Evolutionary conservation across 2,888 invertebrate species (phyloP), one percentile per base, ranked within the genome.

Genomic region (Pyrgus malvae): DNA sequence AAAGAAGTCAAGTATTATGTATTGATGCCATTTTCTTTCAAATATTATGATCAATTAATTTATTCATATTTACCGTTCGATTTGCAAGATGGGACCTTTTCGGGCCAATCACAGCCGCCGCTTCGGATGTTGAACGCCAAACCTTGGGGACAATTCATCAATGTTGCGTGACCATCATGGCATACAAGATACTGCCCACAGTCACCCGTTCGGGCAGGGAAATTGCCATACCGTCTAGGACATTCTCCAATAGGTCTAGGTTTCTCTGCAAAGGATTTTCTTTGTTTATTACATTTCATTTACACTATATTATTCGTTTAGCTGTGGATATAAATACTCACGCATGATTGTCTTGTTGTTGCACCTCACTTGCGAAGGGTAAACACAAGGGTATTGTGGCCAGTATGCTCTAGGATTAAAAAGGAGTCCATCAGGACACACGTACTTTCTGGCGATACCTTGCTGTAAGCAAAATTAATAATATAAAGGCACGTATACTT

Each of bases 291-390:
- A 7, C 35, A 37, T 2, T 17, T 1, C 12, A 12, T 33, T 33
- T 6, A 12, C 6, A 23, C 3, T 23, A 23, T 3, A 23, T 23
- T 4, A 23, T 4, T 23, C 6, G 6, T 23, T 4, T 4, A 4
- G 23, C 6, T 23, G 3, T 6, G 23, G 3, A 23, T n/a, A 23
- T 23, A 4, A 23, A 4, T 23, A 6, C 56, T 48, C 55, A 59
- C 59, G 50, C 40, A 21, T 55, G 8, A 27, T 48, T 9, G 31
- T 19, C 31, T 94, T 90, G 56, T 93, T 93, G 2, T 80, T 80
- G 74, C 96, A 97, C 58, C 93, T 91, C 2, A 96, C 94, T 59
- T 96, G 95, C 59, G 93, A 92, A 16, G 96, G 96, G 78, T 96
- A 96, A 56, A 94, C 93, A 66, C 97, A 97, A 3, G 95, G 95